These are phyloP conservation scores for Epirrita christyi DNA, from an alignment of 2,888 invertebrate genomes.

Conservation along the genomic window DNA sequence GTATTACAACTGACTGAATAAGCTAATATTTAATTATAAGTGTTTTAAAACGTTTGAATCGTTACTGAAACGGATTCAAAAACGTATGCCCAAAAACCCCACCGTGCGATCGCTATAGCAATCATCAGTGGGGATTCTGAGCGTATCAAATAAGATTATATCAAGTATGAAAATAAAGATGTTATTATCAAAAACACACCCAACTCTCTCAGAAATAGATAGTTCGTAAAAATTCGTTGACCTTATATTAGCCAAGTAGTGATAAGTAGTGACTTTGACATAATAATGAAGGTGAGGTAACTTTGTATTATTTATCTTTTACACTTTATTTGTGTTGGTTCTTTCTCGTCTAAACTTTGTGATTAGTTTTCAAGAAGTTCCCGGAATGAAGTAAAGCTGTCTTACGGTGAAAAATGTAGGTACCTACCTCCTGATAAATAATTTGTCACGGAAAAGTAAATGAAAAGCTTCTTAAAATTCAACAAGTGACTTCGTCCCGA, in stretches of 20 bases:
- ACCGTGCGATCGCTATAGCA: too few species aligned
- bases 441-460: constrained; percentile 39
- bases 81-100: too few species aligned
- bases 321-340: constrained; percentile 41
- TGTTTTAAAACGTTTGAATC: too few species aligned
- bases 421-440: constrained; percentile 40
- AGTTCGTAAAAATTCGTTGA: constrained; percentile 25
- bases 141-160: constrained; percentile 5
- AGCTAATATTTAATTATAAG: background rate
- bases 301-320: constrained; percentile 38
- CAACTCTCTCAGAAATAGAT: too few species aligned
- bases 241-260: constrained; percentile 8
- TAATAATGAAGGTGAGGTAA: constrained; percentile 33
- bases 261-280: constrained; percentile 30
- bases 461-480: constrained; percentile 42
- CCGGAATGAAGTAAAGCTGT: constrained; percentile 37
- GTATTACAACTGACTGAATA: constrained; percentile 7
- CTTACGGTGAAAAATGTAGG: constrained; percentile 32
- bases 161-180: constrained; percentile 6
- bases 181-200: constrained; percentile 7
- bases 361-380: constrained; percentile 44
- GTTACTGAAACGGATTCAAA: too few species aligned
- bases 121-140: background rate
- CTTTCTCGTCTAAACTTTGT: constrained; percentile 38
- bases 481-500: constrained; percentile 38